Percentiles rank a stretch among this genome's conserved stretches.
These are phyloP conservation scores for Ciconia maguari DNA, from an alignment of 2,113 vertebrate genomes.

Conservation along the genomic window DNA sequence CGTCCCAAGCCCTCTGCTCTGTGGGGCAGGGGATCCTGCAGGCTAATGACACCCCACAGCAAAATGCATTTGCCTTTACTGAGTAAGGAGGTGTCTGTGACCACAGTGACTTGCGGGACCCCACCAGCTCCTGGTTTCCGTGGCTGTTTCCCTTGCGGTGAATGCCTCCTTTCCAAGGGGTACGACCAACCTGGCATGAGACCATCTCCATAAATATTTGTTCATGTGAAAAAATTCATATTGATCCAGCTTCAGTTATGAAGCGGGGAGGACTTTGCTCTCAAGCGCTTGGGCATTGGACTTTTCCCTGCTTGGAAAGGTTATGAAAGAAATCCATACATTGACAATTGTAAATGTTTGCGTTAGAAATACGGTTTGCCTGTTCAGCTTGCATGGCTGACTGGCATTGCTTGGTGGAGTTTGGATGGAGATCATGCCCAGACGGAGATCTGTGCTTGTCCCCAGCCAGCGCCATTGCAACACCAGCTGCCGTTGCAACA, in stretches of 20 bases:
- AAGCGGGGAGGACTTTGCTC: neutral
- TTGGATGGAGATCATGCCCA: rapidly evolving
- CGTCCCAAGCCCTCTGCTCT: neutral
- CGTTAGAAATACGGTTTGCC: neutral
- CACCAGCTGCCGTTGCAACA: neutral
- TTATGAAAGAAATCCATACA: neutral
- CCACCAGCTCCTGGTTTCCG: neutral
- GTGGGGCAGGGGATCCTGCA: neutral
- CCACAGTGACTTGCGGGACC: rapidly evolving
- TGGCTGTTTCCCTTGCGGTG: neutral
- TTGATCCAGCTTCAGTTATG: neutral
- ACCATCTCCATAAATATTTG: neutral
- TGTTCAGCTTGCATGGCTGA: neutral
- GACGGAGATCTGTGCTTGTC: neutral
- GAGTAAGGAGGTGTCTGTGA: neutral
- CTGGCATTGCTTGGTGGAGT: neutral
- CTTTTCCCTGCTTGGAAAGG: neutral
- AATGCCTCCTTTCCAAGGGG: neutral
- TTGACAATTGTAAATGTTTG: neutral
- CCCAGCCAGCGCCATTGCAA: neutral
- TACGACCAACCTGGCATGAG: neutral
- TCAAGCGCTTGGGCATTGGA: rapidly evolving
- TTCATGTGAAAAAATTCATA: rapidly evolving
- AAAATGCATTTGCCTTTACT: neutral
- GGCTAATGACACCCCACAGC: neutral